Percentiles rank a stretch among this genome's conserved stretches.
These are phyloP conservation scores for Megalopta genalis DNA, from an alignment of 1,140 invertebrate species.

Conservation along the genomic window DNA sequence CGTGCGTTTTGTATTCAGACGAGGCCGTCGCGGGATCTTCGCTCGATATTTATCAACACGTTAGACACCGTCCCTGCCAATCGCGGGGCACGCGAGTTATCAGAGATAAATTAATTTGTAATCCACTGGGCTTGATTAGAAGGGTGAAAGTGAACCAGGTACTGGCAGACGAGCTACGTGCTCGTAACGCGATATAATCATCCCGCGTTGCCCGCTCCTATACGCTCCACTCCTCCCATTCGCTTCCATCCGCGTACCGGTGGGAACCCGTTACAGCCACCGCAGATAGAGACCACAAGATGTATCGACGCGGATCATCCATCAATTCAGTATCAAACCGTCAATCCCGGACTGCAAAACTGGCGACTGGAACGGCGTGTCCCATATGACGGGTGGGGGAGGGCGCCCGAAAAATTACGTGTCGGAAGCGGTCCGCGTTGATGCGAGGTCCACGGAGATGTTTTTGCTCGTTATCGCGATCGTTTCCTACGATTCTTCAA, in stretches of 20 bases:
- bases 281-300: slow-evolving; percentile 32
- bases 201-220: slow-evolving; percentile 28
- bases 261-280: slow-evolving; percentile 42
- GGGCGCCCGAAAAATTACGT: neutral
- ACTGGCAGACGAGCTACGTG: slow-evolving; percentile 44
- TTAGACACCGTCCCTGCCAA: slow-evolving; percentile 49
- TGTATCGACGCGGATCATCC: slow-evolving; percentile 31
- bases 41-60: slow-evolving; percentile 43
- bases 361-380: neutral
- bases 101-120: slow-evolving; percentile 74
- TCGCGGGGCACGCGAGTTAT: slow-evolving; percentile 53
- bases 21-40: slow-evolving; percentile 16
- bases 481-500: neutral
- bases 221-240: neutral
- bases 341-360: slow-evolving; percentile 17
- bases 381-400: neutral
- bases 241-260: no score
- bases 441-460: neutral
- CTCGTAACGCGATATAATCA: slow-evolving; percentile 48
- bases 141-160: slow-evolving; percentile 48
- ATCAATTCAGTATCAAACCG: slow-evolving; percentile 55
- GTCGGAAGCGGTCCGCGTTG: neutral
- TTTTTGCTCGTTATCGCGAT: neutral
- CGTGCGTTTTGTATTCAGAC: slow-evolving; percentile 2
- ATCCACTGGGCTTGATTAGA: slow-evolving; percentile 69